Evolutionary conservation across 2,888 invertebrate genomes (phyloP), one percentile per base, ranked within the genome.

Genomic region (Cheilosia soror): DNA sequence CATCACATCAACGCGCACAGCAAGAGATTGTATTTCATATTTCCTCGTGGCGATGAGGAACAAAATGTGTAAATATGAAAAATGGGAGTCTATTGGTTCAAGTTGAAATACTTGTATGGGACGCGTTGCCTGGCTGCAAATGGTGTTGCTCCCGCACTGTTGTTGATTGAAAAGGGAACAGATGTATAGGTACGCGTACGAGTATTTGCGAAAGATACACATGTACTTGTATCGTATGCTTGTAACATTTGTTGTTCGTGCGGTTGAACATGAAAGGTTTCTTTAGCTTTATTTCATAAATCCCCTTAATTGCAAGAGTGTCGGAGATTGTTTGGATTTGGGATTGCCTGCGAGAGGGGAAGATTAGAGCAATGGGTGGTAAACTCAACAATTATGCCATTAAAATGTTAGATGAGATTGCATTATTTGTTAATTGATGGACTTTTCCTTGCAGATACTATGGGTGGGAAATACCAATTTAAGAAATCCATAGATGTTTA

Each of bases 21-120:
- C 81, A 72, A 76, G 85, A 85, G 65, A 81, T 85, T 85, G 76
- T 81, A 81, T 80, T 80, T 85, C 85, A 77, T 69, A 63, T 51
- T 81, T 63, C 62, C 9, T 33, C 5, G 4, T 20, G 49, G 11
- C 29, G 27, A 47, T 55, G 42, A 51, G 42, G 71, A 65, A 44
- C n/a, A 7, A 49, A 53, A 33, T 15, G 20, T 42, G 57, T 73
- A 63, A 65, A 79, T 71, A 80, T 71, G 37, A 60, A 80, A 84
- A 65, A 78, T 69, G 37, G 62, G 31, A 83, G 73, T 78, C 62
- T 53, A 71, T 62, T 62, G 63, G 25, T 33, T 49, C 72, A 53
- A 62, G 51, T 63, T 65, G 33, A 29, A 63, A 44, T 27, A 44
- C 5, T 44, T 33, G 13, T 13, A 15, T 15, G 49, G 58, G 13